Evolutionary conservation across 2,888 invertebrate species (phyloP), one percentile per base, ranked within the genome.

Genomic region (Xylota segnis): DNA sequence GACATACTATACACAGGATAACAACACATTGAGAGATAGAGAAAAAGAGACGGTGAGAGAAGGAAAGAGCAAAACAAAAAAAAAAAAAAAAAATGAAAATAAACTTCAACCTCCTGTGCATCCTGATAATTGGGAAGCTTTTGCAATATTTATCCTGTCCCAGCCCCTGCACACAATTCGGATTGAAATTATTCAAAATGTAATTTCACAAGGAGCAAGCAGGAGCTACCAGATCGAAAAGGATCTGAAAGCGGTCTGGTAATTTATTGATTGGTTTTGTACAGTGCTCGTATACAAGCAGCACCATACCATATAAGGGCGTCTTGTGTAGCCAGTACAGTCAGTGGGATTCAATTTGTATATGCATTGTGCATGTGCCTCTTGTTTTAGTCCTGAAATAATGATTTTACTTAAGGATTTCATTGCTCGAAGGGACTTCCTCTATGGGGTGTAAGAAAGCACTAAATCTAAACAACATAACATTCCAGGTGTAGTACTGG

Each of bases 101-200:
- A 83, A 70, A 75, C 66, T 18, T 18, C 72, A 74, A 70, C 54
- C 45, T 68, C 68, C 65, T 72, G 68, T 77, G 86, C 72, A 76
- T 82, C 82, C 82, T 63, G 86, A 86, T 86, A 86, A 86, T 86
- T 86, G 86, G 81, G 82, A 82, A 77, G 76, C 71, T 82, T 63
- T 82, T 86, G 81, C 86, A 86, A 86, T 86, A 82, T 86, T 86
- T 86, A 86, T 86, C 76, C 86, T 77, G 81, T 77, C 72, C 40
- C 74, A 61, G 56, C n/a, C 58, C 50, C 54, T 65, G 76, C 59
- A 86, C 66, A 61, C 71, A 82, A 82, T 76, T 82, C 82, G 66
- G 77, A 82, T 71, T 86, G 86, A 82, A 86, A 86, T 86, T 86
- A 82, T 86, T 86, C 86, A 86, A 86, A 86, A 82, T 86, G 86